Base-by-base conservation (phyloP, 92 coral and sea anemone species). In the Phenganax marumi region DNA sequence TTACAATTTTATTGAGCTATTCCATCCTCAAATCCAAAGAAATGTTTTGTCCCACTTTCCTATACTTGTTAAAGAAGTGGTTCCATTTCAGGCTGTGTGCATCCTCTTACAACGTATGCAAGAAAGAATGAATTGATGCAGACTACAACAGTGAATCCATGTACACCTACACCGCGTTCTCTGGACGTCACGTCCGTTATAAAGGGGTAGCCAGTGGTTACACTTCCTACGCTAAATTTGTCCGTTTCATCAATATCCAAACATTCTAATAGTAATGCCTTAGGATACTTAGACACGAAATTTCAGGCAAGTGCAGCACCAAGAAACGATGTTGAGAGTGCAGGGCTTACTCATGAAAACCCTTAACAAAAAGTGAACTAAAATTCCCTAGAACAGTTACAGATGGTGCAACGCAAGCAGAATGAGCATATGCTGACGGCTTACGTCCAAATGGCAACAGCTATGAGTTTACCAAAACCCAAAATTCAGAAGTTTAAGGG, bases 11-110 rank as follows among this genome's bases (percentile, higher is more conserved):
- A 82, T 89, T 89, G 8, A 80, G 19, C 47, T 89, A 87, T 77
- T 88, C 91, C 83, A 81, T 88, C 63, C 88, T 81, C 3, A 89
- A 43, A 79, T 89, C 91, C 12, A 85, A 60, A 1, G 89, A 87
- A 51, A 89, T 85, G 66, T 86, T 89, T 65, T 49, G 53, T 6
- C 84, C 86, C 18, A 54, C 79, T 16, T 8, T 25, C 14, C 91
- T 88, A 85, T 85, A 75, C 85, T 88, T 85, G 64, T 88, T 88
- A 43, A 53, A 50, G 25, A 85, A 85, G 9, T 88, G 84, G 68
- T 88, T 85, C 88, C 88, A 81, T 53, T 80, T 88, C 11, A 85
- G 80, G 18, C 66, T 50, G 53, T 84, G 77, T 19, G 88, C 86
- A 47, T 88, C 88, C 23, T 12, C 73, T n/a, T n/a, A n/a, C n/a